Evolutionary conservation across 2,797 vertebrate genomes (phyloP).

Genomic region (Aeoliscus strigatus): DNA sequence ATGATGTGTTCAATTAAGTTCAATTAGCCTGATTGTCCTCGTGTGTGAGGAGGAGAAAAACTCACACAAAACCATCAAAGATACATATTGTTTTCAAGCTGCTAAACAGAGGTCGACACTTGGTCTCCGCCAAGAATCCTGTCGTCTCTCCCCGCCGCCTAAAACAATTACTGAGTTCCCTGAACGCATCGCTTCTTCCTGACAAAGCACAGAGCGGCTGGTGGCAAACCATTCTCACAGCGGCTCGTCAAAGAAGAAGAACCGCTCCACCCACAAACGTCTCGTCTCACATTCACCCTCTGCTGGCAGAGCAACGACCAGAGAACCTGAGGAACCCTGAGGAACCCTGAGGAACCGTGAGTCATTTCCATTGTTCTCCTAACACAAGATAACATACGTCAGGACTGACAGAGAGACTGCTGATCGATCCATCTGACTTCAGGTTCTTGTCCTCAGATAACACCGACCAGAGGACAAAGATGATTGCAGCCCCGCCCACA

Average conservation of each 20-base stretch:
- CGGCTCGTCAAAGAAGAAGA: constrained; percentile 8
- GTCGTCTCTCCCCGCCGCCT: constrained; percentile 28
- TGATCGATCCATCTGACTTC: too few species aligned
- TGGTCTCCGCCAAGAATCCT: constrained; percentile 49
- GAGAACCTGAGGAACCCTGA: too few species aligned
- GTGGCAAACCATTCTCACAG: constrained; percentile 42
- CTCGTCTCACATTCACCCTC: too few species aligned
- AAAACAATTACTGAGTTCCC: constrained; percentile 61
- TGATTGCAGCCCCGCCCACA: too few species aligned
- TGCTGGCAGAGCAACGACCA: too few species aligned
- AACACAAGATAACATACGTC: too few species aligned
- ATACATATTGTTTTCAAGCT: constrained; percentile 43
- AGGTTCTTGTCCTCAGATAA: too few species aligned
- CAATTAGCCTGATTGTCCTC: constrained; percentile 68
- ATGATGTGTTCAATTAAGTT: constrained; percentile 69
- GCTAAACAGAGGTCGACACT: constrained; percentile 49
- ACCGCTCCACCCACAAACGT: too few species aligned
- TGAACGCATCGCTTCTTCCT: constrained; percentile 53
- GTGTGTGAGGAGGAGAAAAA: constrained; percentile 28
- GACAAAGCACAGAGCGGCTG: constrained; percentile 38
- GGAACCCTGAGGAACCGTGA: too few species aligned
- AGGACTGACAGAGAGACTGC: too few species aligned
- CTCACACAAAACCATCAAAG: constrained; percentile 24
- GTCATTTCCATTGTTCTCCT: too few species aligned
- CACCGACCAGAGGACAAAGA: too few species aligned